These are phyloP conservation scores for Alca torda DNA, from an alignment of 2,797 vertebrate genomes.

Conservation along the genomic window DNA sequence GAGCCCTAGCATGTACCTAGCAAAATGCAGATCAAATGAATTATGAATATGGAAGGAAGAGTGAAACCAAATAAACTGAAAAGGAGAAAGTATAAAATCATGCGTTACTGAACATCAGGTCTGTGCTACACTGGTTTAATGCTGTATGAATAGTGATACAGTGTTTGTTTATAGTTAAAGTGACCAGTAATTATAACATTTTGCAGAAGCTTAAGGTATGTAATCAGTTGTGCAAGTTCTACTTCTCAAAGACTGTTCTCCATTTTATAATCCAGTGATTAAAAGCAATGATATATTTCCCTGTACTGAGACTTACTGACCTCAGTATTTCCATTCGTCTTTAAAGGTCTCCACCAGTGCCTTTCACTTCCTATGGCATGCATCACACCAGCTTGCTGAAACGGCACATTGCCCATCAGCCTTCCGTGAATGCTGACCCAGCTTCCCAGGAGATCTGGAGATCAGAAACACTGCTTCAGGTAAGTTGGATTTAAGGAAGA, in stretches of 20 bases:
- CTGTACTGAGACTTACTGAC: neutral
- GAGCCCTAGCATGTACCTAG: neutral
- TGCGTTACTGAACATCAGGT: neutral
- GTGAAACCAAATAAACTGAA: neutral
- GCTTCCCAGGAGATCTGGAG: slow-evolving; percentile 98
- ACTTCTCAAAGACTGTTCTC: neutral
- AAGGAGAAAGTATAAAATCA: neutral
- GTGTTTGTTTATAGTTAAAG: neutral
- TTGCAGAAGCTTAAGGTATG: neutral
- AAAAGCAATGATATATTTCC: neutral
- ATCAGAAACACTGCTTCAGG: slow-evolving; percentile 91
- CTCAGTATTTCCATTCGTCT: neutral
- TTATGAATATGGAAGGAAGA: neutral
- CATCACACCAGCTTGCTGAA: slow-evolving; percentile 92
- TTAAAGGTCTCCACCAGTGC: slow-evolving; percentile 81
- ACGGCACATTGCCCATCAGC: slow-evolving; percentile 92
- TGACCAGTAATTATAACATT: neutral
- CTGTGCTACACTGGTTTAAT: neutral
- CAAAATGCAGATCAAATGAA: neutral
- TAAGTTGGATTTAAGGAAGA: slow-evolving; percentile 20
- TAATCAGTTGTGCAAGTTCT: neutral
- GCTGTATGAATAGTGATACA: neutral
- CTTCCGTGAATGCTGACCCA: slow-evolving; percentile 91
- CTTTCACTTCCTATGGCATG: slow-evolving; percentile 87
- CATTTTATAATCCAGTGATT: neutral